These are phyloP conservation scores for Cotesia congregata DNA, from an alignment of 2,888 invertebrate genomes.

Conservation along the genomic window DNA sequence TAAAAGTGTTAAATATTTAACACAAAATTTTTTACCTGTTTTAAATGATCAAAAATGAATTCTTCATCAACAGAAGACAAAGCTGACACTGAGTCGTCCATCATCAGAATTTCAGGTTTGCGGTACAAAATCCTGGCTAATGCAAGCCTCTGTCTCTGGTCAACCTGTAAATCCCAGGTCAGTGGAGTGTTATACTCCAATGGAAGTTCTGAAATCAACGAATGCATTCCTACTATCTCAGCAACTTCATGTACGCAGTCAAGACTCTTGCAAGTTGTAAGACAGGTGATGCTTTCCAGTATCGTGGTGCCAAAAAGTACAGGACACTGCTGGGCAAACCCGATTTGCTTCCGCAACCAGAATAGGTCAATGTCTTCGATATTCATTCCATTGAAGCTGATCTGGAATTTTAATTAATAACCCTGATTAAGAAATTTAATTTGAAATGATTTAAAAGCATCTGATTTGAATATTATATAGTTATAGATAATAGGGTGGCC, in stretches of 20 bases:
- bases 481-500: no score
- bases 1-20: no score
- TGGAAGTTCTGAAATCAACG: slow-evolving; percentile 30
- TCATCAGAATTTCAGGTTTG: slow-evolving; percentile 39
- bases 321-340: slow-evolving; percentile 45
- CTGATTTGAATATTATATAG: no score
- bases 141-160: slow-evolving; percentile 43
- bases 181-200: slow-evolving; percentile 29
- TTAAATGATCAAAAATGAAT: slow-evolving; percentile 35
- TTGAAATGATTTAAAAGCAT: background rate
- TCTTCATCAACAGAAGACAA: slow-evolving; percentile 39
- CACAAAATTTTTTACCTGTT: no score
- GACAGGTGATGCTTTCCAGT: slow-evolving; percentile 41
- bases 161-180: slow-evolving; percentile 39
- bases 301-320: slow-evolving; percentile 45
- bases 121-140: slow-evolving; percentile 45
- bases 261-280: slow-evolving; percentile 20
- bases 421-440: background rate
- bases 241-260: slow-evolving; percentile 29
- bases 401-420: slow-evolving; percentile 7
- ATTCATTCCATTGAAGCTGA: slow-evolving; percentile 32
- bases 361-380: slow-evolving; percentile 29
- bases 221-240: slow-evolving; percentile 40
- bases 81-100: slow-evolving; percentile 42
- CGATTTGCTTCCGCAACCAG: slow-evolving; percentile 39